Base-by-base conservation (phyloP, 2,888 invertebrate species). In the Saturnia pavonia region DNA sequence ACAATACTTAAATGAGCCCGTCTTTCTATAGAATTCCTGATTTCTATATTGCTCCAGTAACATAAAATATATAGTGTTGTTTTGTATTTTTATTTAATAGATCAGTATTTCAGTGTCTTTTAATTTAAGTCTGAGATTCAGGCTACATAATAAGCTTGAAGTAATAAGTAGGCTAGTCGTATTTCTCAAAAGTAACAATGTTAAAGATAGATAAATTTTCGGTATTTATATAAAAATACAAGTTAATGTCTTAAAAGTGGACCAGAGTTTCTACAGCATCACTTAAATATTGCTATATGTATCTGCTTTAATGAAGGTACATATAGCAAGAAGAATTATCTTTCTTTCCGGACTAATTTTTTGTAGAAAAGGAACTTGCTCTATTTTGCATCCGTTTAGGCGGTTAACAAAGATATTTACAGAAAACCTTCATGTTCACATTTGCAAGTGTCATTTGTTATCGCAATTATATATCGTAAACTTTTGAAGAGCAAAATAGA, bases 371-470 rank as follows among this genome's bases (percentile, higher is more conserved):
- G 25, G 12, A 57, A 25, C 2, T 25, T 57, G 25, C 25, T 57
- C 57, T 25, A 25, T 57, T 57, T 25, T 57, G n/a, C 25, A 4
- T 25, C 25, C 25, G 14, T 25, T 57, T 19, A 27, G 14, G 25
- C 25, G 22, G 57, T 12, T 57, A 57, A 57, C 25, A 57, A 25
- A 57, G 57, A 57, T 57, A 25, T 57, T 57, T 57, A 25, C 22
- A 14, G 25, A 14, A 57, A 27, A 25, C 57, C 57, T 25, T 14
- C 57, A 57, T 25, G 22, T 57, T 25, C 22, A 12, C 22, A 57
- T 57, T 57, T 57, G 6, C 25, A 57, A 57, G 57, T 57, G 57
- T 57, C 22, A 57, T 25, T n/a, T n/a, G 25, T 57, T 57, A 57
- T 57, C 25, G 25, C 25, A 57, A 57, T 11, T 25, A 57, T 25